Evolutionary conservation across 1,140 invertebrate species (phyloP).

Genomic region (Listronotus bonariensis): DNA sequence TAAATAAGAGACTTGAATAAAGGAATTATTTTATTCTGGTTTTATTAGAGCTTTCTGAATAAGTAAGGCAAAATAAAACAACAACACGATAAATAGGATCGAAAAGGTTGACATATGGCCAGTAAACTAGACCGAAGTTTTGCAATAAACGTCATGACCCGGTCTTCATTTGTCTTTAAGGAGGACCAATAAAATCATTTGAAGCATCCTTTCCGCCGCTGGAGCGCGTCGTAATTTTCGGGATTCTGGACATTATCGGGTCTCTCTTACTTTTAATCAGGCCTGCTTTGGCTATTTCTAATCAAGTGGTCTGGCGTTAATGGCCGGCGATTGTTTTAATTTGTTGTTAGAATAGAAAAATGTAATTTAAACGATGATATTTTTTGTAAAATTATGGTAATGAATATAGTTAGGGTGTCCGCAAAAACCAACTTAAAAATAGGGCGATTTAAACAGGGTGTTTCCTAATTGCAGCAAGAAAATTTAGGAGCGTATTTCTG

Average conservation of each 20-base stretch:
- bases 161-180: constrained; percentile 39
- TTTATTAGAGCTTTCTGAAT: too few species aligned
- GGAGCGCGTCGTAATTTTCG: constrained; percentile 31
- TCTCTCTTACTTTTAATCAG: constrained; percentile 35
- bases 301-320: constrained; percentile 34
- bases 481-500: too few species aligned
- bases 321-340: constrained; percentile 17
- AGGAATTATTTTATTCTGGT: too few species aligned
- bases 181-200: constrained; percentile 40
- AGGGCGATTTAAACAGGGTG: too few species aligned
- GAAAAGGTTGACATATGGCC: constrained; percentile 10
- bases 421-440: too few species aligned
- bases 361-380: too few species aligned
- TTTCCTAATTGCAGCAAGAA: too few species aligned
- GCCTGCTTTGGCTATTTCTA: constrained; percentile 30
- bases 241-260: constrained; percentile 37
- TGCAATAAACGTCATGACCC: constrained; percentile 38
- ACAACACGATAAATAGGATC: neutral
- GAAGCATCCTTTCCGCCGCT: constrained; percentile 23
- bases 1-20: too few species aligned
- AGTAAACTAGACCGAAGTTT: constrained; percentile 18
- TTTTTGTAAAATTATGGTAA: too few species aligned
- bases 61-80: too few species aligned
- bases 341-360: neutral
- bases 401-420: too few species aligned